Conservation (phyloP, 2,888 invertebrate species). For the Acanthococcus lagerstroemiae region DNA sequence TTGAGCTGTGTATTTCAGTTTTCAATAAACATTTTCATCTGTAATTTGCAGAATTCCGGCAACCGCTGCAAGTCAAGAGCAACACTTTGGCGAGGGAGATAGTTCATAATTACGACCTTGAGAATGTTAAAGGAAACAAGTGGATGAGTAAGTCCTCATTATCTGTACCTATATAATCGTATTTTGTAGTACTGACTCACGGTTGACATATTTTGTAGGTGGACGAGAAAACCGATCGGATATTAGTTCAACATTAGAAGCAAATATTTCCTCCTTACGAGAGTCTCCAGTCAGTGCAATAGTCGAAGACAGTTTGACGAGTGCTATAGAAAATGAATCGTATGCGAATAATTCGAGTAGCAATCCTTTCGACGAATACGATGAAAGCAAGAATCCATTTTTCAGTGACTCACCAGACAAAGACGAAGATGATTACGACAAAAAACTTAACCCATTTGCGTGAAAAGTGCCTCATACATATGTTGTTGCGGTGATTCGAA, state of each 20-base stretch:
- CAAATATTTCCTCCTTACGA: conserved; percentile 14
- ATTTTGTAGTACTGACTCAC: no score
- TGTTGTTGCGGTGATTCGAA: no score
- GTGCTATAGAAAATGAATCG: conserved; percentile 43
- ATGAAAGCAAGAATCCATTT: conserved; percentile 42
- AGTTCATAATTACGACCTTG: no score
- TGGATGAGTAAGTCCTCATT: no score
- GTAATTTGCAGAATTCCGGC: neutral
- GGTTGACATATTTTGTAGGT: no score
- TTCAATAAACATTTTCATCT: no score
- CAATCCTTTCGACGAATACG: conserved; percentile 51
- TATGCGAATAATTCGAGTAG: conserved; percentile 48
- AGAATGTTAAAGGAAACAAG: no score
- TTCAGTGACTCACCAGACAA: conserved; percentile 42
- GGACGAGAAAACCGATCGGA: no score
- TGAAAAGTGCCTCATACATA: no score
- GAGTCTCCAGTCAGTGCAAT: conserved; percentile 12
- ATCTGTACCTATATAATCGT: no score
- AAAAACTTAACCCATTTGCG: conserved; percentile 63
- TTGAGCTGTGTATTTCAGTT: neutral
- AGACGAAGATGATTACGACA: conserved; percentile 56
- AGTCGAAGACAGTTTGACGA: conserved; percentile 33
- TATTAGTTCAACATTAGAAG: conserved; percentile 10
- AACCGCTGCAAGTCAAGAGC: no score
- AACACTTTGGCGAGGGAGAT: no score